A percentile compares a stretch with the other conserved stretches of the same genome.
These are phyloP conservation scores for Periophthalmus magnuspinnatus DNA, from an alignment of 2,797 vertebrate genomes.

Conservation along the genomic window DNA sequence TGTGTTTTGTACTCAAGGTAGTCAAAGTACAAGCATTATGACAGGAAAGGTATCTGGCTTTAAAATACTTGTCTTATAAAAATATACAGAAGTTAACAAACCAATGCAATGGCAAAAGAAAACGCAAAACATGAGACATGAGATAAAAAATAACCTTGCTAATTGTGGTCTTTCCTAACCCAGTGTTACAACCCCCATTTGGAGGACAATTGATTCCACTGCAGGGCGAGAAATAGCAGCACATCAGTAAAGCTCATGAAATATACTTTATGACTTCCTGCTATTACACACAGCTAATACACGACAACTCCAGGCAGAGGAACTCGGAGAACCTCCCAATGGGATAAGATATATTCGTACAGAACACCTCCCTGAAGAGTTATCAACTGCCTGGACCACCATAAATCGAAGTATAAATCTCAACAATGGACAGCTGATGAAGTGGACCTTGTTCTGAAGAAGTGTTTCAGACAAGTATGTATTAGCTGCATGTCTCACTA, in stretches of 20 bases:
- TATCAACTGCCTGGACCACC: slow-evolving; percentile 42
- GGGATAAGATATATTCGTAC: slow-evolving; percentile 32
- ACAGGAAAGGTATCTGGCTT: no score
- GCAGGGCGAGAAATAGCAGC: slow-evolving; percentile 18
- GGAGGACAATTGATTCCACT: slow-evolving; percentile 48
- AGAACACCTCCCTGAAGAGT: slow-evolving; percentile 45
- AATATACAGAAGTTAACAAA: no score
- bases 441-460: slow-evolving; percentile 44
- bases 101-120: no score
- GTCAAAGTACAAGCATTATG: no score
- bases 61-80: no score
- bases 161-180: slow-evolving; percentile 41
- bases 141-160: slow-evolving; percentile 17
- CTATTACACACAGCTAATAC: slow-evolving; percentile 33
- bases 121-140: slow-evolving; percentile 2
- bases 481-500: slow-evolving; percentile 14
- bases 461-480: slow-evolving; percentile 6
- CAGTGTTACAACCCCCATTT: slow-evolving; percentile 48
- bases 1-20: no score
- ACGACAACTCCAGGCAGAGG: slow-evolving; percentile 27
- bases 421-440: slow-evolving; percentile 46
- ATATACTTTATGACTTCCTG: slow-evolving; percentile 35
- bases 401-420: slow-evolving; percentile 58
- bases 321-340: slow-evolving; percentile 32
- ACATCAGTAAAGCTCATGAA: slow-evolving; percentile 32